Evolutionary conservation across 1,140 invertebrate species (phyloP).

Genomic region (Leptopilina boulardi): DNA sequence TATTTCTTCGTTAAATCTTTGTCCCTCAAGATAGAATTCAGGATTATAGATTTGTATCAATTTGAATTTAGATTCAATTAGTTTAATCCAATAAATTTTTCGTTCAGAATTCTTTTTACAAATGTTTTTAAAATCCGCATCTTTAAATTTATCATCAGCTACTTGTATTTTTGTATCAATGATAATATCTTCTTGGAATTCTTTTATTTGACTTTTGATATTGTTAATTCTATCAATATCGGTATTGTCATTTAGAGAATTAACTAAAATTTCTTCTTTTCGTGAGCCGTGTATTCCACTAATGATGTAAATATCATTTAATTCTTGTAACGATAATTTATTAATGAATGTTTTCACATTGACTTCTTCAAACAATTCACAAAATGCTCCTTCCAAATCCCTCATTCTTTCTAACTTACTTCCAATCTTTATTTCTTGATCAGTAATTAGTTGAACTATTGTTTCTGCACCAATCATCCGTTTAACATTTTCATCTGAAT

Average conservation of each 20-base stretch:
- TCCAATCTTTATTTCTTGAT: neutral
- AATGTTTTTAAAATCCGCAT: neutral
- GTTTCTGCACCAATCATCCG: no score
- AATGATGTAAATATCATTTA: conserved; percentile 1
- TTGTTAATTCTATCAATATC: neutral
- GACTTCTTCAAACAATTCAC: neutral
- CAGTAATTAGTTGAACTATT: no score
- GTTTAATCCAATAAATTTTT: neutral
- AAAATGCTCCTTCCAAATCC: neutral
- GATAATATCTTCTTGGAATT: neutral
- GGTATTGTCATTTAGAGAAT: neutral
- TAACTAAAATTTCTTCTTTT: neutral
- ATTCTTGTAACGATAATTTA: neutral
- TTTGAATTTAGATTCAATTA: neutral
- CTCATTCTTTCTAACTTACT: no score
- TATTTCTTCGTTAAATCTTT: neutral
- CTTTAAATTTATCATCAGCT: neutral
- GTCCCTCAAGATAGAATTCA: neutral
- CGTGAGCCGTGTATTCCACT: neutral
- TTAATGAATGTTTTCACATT: neutral
- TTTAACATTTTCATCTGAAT: no score
- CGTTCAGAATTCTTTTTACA: neutral
- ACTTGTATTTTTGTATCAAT: neutral
- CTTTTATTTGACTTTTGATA: neutral
- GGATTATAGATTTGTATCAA: neutral